phyloP scores from a whole-genome alignment of 37 sponge, comb jelly and placozoan genomes.

The Amphimedon queenslandica region DNA sequence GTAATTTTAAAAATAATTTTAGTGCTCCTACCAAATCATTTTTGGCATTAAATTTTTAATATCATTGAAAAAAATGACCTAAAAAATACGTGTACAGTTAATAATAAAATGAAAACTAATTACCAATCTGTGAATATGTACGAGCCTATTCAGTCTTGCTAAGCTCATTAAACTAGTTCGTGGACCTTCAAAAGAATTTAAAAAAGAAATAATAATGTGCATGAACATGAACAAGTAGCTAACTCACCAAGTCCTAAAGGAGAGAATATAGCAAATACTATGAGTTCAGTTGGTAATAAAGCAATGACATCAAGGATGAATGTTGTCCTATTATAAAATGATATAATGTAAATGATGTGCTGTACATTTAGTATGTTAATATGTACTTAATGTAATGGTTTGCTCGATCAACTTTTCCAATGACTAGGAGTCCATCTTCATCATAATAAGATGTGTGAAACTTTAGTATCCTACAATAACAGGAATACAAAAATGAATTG shows the following conservation, averaged over 20 bases:
- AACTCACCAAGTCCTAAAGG: too few relatives aligned
- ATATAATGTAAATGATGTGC: not conserved
- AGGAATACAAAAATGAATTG: too few relatives aligned
- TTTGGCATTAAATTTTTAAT: too few relatives aligned
- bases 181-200: too few relatives aligned
- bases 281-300: conserved; percentile 58
- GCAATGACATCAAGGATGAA: conserved; percentile 54
- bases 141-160: too few relatives aligned
- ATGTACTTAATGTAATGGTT: conserved; percentile 65
- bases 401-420: conserved; percentile 58
- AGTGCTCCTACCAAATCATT: too few relatives aligned
- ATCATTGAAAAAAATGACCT: not conserved
- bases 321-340: conserved; percentile 35
- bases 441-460: conserved; percentile 60
- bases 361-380: not conserved
- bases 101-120: too few relatives aligned
- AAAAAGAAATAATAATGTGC: too few relatives aligned
- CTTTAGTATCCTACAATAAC: conserved; percentile 44
- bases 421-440: conserved; percentile 49
- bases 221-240: too few relatives aligned
- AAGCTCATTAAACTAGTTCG: too few relatives aligned
- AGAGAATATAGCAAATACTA: conserved; percentile 31
- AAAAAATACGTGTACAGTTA: conserved; percentile 16
- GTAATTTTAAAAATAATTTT: not conserved
- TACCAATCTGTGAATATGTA: too few relatives aligned